Percentiles rank a stretch among this genome's conserved stretches.
phyloP scores from a whole-genome alignment of 2,797 vertebrate genomes.

The Glyptemys insculpta region DNA sequence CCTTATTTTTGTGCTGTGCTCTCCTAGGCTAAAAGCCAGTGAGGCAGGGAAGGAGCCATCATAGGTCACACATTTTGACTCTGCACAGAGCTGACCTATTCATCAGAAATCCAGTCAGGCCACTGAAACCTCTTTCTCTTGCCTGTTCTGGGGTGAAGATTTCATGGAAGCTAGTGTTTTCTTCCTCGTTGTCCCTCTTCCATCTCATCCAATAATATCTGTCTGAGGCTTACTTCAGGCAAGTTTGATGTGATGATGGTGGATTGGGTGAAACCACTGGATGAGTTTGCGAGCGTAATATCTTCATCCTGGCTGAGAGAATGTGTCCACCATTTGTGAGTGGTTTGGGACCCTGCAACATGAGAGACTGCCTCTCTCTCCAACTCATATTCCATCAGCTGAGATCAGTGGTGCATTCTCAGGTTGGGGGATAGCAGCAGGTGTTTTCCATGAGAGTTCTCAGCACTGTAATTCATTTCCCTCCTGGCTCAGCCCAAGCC shows the following conservation, averaged over 20 bases:
- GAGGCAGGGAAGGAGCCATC: neutral
- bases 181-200: neutral
- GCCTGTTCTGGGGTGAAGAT: neutral
- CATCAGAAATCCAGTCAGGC: neutral
- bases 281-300: neutral
- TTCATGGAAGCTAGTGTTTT: neutral
- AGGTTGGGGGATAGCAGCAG: fast-evolving
- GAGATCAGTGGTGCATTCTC: neutral
- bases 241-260: neutral
- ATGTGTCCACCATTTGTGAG: neutral
- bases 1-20: neutral
- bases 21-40: neutral
- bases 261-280: neutral
- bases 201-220: neutral
- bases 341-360: fast-evolving
- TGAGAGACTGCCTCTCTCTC: neutral
- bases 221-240: neutral
- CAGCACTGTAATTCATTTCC: neutral
- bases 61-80: neutral
- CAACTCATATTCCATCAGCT: neutral
- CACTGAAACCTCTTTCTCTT: neutral
- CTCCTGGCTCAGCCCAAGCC: neutral
- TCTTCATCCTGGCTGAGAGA: neutral
- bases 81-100: neutral
- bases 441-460: neutral